These are phyloP conservation scores for Hemaris fuciformis DNA, from an alignment of 2,888 invertebrate species.

Conservation along the genomic window DNA sequence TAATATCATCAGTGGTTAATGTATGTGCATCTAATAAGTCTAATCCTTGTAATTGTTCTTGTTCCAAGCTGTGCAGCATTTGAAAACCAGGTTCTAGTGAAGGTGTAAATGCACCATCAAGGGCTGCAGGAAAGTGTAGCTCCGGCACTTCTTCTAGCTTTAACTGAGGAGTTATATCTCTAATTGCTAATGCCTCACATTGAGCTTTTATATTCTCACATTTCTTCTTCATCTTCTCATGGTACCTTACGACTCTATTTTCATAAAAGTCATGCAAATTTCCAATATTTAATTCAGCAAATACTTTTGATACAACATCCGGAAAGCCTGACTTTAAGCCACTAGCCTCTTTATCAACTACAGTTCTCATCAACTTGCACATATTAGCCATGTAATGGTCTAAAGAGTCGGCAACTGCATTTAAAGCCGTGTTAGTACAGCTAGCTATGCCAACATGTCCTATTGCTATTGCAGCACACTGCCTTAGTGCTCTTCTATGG, in stretches of 20 bases:
- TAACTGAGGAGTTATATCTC: conserved; percentile 61
- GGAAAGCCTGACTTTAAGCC: conserved; percentile 68
- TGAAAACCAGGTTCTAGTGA: conserved; percentile 84
- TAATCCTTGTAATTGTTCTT: conserved; percentile 76
- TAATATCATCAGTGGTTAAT: conserved; percentile 63
- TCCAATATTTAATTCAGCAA: conserved; percentile 68
- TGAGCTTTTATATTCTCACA: conserved; percentile 55
- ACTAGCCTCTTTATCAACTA: conserved; percentile 68
- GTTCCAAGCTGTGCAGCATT: conserved; percentile 84
- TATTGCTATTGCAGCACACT: conserved; percentile 71
- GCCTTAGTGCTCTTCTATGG: conserved; percentile 65
- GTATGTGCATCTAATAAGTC: conserved; percentile 60
- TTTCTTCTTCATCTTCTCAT: conserved; percentile 57
- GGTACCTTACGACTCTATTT: conserved; percentile 64
- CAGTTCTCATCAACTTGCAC: conserved; percentile 66
- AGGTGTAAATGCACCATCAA: conserved; percentile 77
- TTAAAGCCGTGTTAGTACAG: conserved; percentile 66
- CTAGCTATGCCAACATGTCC: conserved; percentile 66
- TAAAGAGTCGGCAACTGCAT: conserved; percentile 62
- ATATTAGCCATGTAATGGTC: conserved; percentile 70
- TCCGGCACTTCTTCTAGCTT: conserved; percentile 78
- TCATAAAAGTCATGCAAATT: conserved; percentile 71
- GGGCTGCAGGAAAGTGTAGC: conserved; percentile 76
- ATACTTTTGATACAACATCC: conserved; percentile 73
- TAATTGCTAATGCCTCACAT: conserved; percentile 60